Conservation (phyloP, 2,888 invertebrate genomes). For the Diaprepes abbreviatus region DNA sequence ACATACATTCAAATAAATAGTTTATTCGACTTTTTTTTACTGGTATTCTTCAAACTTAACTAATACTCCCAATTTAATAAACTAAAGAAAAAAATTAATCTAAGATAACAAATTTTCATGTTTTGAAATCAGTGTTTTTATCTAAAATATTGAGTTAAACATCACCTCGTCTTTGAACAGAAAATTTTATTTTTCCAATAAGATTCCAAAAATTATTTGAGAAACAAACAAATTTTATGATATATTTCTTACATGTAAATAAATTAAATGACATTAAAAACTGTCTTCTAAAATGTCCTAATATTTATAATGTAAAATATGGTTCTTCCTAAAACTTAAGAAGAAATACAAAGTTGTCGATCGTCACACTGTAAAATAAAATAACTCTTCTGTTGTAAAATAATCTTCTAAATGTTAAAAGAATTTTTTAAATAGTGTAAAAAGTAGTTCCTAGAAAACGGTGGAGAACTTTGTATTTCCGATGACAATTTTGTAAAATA, state of each 20-base stretch:
- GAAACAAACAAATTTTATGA: no score
- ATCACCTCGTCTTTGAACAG: no score
- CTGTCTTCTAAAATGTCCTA: not conserved
- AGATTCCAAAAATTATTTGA: no score
- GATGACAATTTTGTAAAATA: conserved; percentile 36
- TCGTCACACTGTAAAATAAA: not conserved
- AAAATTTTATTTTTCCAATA: no score
- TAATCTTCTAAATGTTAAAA: conserved; percentile 2
- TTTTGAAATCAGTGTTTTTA: no score
- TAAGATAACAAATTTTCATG: no score
- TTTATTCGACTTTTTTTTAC: no score
- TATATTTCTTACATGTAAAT: conserved; percentile 6
- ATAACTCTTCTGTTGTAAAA: conserved; percentile 11
- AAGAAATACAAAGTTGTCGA: conserved; percentile 9
- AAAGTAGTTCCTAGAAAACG: conserved; percentile 20
- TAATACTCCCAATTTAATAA: no score
- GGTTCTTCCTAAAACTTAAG: not conserved
- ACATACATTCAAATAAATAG: no score
- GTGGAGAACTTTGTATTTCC: conserved; percentile 40
- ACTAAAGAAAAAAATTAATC: no score
- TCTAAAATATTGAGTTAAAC: no score
- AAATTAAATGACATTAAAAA: not conserved
- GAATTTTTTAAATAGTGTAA: conserved; percentile 28
- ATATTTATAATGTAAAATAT: conserved; percentile 5
- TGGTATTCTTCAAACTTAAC: no score